phyloP scores from a whole-genome alignment of 2,113 vertebrate species.

The Coracopsis vasa region DNA sequence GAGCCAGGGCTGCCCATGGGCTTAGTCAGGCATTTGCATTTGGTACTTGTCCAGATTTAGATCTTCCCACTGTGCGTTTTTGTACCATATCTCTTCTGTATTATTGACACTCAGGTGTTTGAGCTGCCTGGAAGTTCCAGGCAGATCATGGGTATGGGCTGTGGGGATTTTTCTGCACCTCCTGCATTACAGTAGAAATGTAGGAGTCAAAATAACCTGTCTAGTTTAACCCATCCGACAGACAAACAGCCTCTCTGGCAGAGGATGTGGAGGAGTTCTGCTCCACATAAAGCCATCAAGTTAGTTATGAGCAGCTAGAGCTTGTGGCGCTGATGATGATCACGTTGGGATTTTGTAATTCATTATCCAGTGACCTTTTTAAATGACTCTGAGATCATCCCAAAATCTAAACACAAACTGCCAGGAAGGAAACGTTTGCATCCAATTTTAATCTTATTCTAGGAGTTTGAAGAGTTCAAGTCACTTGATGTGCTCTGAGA shows the following conservation, averaged over 20 bases:
- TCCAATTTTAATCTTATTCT: not conserved
- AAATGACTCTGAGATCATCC: not conserved
- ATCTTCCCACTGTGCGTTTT: not conserved
- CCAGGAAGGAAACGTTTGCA: not conserved
- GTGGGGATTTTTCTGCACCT: not conserved
- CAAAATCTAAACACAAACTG: not conserved
- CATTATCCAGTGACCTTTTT: constrained; percentile 2
- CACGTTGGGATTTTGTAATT: not conserved
- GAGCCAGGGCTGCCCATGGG: not conserved
- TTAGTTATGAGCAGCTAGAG: not conserved
- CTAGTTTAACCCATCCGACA: not conserved
- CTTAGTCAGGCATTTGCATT: not conserved
- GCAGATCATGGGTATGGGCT: accelerated
- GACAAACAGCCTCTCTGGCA: not conserved
- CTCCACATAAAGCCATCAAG: accelerated
- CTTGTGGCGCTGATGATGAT: not conserved
- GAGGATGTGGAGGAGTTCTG: not conserved
- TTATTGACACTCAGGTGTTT: not conserved
- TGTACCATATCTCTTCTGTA: accelerated
- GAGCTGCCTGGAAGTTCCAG: not conserved
- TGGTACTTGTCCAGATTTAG: not conserved
- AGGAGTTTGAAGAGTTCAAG: not conserved
- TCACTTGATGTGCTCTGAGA: not conserved
- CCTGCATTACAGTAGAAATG: not conserved
- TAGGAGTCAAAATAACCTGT: not conserved